Conservation (phyloP, 2,888 invertebrate species). For the Tupiocoris notatus region DNA sequence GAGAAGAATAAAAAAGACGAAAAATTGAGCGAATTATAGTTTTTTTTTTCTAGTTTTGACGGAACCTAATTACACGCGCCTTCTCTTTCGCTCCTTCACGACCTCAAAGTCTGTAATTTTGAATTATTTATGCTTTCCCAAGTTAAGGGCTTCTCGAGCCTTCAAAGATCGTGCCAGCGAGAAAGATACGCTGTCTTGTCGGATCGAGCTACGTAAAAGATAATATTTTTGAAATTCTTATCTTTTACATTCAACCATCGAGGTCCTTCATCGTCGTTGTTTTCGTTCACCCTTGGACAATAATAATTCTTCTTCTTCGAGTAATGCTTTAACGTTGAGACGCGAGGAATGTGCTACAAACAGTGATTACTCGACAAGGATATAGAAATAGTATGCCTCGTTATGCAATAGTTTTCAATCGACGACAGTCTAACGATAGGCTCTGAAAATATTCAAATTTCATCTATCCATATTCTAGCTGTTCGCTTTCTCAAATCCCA, state of each 20-base stretch:
- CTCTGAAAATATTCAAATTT: too few relatives aligned
- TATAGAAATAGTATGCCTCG: neutral
- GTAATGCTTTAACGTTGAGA: neutral
- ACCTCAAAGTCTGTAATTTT: slow-evolving; percentile 22
- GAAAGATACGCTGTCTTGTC: slow-evolving; percentile 25
- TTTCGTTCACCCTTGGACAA: neutral
- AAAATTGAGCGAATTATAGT: too few relatives aligned
- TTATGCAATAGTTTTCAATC: neutral
- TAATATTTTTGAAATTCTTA: slow-evolving; percentile 30
- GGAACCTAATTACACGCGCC: slow-evolving; percentile 39
- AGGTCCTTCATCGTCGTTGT: neutral
- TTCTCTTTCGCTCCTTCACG: neutral
- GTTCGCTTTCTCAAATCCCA: too few relatives aligned
- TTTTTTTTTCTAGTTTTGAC: too few relatives aligned
- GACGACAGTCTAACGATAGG: neutral
- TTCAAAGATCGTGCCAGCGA: slow-evolving; percentile 28
- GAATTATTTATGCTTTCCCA: slow-evolving; percentile 41
- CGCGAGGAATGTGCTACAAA: neutral
- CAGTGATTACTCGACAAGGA: neutral
- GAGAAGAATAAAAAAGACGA: too few relatives aligned
- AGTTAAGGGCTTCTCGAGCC: slow-evolving; percentile 2
- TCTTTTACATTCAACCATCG: neutral
- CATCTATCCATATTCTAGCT: too few relatives aligned
- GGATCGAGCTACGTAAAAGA: slow-evolving; percentile 25
- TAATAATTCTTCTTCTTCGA: neutral